These are phyloP conservation scores for Scleropages formosus DNA, from an alignment of 2,797 vertebrate genomes.

Conservation along the genomic window DNA sequence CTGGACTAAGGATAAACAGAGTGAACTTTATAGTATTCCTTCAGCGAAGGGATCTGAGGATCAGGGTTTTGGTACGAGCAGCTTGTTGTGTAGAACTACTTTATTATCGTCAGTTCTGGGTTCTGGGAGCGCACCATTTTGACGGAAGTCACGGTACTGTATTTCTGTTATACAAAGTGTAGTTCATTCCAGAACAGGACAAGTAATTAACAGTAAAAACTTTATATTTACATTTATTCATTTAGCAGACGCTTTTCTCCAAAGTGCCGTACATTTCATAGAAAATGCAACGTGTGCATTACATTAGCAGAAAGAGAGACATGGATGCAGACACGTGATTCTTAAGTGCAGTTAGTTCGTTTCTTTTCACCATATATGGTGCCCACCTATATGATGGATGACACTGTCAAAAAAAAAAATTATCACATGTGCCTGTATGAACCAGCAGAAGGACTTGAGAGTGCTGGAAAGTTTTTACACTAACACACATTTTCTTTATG, in stretches of 20 bases:
- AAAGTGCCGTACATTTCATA: no score
- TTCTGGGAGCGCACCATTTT: constrained; percentile 39
- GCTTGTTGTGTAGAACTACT: constrained; percentile 40
- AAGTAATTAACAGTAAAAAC: no score
- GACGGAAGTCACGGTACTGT: constrained; percentile 37
- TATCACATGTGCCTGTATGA: not conserved
- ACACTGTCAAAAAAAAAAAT: not conserved
- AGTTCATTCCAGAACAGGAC: no score
- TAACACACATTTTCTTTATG: no score
- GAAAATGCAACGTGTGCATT: no score
- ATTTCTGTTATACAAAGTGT: no score
- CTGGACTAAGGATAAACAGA: not conserved
- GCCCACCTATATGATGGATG: not conserved
- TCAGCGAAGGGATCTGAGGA: constrained; percentile 4
- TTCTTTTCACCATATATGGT: no score
- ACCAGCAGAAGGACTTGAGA: not conserved
- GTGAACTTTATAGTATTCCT: not conserved
- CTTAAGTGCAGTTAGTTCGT: constrained; percentile 49
- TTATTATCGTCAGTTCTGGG: constrained; percentile 46
- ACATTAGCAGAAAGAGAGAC: no score
- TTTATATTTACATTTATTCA: no score
- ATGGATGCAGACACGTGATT: no score
- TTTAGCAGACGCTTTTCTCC: no score
- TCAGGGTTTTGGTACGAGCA: constrained; percentile 53
- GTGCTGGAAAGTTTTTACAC: no score